Conservation (phyloP, 2,797 vertebrate species). For the Cyclopterus lumpus region DNA sequence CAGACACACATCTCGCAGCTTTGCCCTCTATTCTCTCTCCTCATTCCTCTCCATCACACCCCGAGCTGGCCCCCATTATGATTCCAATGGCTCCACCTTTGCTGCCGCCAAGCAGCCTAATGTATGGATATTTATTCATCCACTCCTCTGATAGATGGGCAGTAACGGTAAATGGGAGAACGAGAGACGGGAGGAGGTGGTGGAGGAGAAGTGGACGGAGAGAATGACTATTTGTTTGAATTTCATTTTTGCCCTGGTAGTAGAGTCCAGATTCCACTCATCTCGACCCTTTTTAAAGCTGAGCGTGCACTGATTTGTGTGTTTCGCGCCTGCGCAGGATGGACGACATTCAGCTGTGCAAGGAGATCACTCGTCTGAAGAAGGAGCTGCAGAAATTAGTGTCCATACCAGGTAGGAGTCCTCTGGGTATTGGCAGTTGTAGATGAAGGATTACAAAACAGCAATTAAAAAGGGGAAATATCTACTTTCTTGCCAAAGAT, state of each 20-base stretch:
- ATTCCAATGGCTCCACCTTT: conserved; percentile 51
- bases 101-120: conserved; percentile 37
- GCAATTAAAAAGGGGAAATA: not conserved
- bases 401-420: conserved; percentile 83
- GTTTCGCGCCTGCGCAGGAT: conserved; percentile 81
- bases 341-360: conserved; percentile 94
- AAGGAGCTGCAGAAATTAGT: conserved; percentile 89
- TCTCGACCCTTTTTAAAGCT: not conserved
- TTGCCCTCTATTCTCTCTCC: conserved; percentile 13
- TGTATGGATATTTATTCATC: conserved; percentile 70
- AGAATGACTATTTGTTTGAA: conserved; percentile 36
- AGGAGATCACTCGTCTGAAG: conserved; percentile 91
- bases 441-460: not conserved
- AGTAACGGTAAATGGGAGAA: conserved; percentile 17
- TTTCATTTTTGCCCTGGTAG: conserved; percentile 12
- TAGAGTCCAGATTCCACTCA: conserved; percentile 1
- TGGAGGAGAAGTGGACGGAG: not conserved
- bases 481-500: not conserved
- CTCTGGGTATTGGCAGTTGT: not conserved
- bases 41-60: conserved; percentile 33
- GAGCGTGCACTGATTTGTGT: not conserved
- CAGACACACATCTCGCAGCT: conserved; percentile 8
- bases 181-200: not conserved
- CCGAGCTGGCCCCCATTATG: conserved; percentile 50
- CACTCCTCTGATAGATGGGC: conserved; percentile 41